Evolutionary conservation across 2,113 vertebrate species (phyloP).

Genomic region (Arothron firmamentum): DNA sequence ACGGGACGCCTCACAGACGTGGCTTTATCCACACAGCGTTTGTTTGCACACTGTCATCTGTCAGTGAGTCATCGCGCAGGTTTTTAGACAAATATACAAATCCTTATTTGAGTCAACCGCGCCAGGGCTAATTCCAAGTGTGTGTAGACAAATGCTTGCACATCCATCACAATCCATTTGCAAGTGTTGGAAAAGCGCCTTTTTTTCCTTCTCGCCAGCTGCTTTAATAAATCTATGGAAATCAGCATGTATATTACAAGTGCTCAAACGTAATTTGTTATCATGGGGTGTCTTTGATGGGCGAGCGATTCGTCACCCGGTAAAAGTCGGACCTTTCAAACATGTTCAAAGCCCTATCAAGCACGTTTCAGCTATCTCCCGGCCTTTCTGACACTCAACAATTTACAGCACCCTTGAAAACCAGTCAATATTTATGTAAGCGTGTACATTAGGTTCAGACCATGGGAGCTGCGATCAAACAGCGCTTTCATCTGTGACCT

Average conservation of each 20-base stretch:
- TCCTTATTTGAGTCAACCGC: constrained; percentile 38
- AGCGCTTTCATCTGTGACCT: constrained; percentile 62
- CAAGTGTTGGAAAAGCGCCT: constrained; percentile 11
- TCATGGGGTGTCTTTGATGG: constrained; percentile 40
- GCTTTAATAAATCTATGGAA: constrained; percentile 8
- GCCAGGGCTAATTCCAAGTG: constrained; percentile 41
- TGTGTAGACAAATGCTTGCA: constrained; percentile 40
- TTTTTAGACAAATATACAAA: constrained; percentile 55
- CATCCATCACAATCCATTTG: constrained; percentile 30
- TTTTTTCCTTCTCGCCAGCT: neutral
- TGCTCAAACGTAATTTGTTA: constrained; percentile 39
- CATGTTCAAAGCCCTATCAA: constrained; percentile 41
- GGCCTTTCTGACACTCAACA: constrained; percentile 22
- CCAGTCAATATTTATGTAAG: constrained; percentile 66
- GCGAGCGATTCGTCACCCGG: constrained; percentile 42
- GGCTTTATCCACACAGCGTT: constrained; percentile 17
- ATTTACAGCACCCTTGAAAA: constrained; percentile 42
- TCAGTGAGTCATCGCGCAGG: constrained; percentile 42
- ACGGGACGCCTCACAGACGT: neutral
- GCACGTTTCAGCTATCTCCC: constrained; percentile 24
- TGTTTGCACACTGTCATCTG: constrained; percentile 49
- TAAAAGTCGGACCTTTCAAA: constrained; percentile 58
- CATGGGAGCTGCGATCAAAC: constrained; percentile 45
- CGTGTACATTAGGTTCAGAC: constrained; percentile 41
- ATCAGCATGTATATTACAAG: constrained; percentile 19